Evolutionary conservation across 1,140 invertebrate genomes (phyloP).

Genomic region (Caenorhabditis elegans): DNA sequence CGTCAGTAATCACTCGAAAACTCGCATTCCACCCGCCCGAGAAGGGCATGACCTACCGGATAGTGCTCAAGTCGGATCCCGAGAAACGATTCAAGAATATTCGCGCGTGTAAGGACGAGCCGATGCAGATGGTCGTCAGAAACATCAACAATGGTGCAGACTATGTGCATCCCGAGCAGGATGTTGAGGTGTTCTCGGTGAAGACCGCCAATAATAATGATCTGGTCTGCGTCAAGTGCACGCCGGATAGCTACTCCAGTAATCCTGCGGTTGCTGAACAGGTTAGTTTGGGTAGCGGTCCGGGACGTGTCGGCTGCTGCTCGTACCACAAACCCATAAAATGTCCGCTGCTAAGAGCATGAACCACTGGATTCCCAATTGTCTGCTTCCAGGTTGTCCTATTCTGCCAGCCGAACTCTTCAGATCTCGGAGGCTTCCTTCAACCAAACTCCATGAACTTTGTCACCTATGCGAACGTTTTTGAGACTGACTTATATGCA

Average conservation of each 20-base stretch:
- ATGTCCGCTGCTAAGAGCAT: too few relatives aligned
- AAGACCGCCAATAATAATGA: conserved; percentile 1
- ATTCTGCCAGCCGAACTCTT: conserved; percentile 47
- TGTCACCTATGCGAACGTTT: conserved; percentile 3
- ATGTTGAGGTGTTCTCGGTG: conserved; percentile 25
- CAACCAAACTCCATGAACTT: conserved; percentile 33
- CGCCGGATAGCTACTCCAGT: not conserved
- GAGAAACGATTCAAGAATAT: not conserved
- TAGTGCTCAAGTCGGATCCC: not conserved
- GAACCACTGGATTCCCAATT: too few relatives aligned
- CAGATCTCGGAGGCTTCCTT: conserved; percentile 44
- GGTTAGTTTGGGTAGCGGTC: too few relatives aligned
- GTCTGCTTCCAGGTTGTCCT: conserved; percentile 44
- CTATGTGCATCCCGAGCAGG: not conserved
- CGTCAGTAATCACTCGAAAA: conserved; percentile 38
- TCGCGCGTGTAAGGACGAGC: not conserved
- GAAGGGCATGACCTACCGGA: conserved; percentile 35
- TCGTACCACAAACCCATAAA: too few relatives aligned
- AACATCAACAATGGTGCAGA: not conserved
- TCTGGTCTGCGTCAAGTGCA: not conserved
- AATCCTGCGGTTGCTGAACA: not conserved
- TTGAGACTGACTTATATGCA: not conserved
- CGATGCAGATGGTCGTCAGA: not conserved
- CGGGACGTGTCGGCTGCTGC: too few relatives aligned
- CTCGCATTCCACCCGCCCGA: conserved; percentile 41